Evolutionary conservation across 2,797 vertebrate species (phyloP).

Genomic region (Hipposideros larvatus): DNA sequence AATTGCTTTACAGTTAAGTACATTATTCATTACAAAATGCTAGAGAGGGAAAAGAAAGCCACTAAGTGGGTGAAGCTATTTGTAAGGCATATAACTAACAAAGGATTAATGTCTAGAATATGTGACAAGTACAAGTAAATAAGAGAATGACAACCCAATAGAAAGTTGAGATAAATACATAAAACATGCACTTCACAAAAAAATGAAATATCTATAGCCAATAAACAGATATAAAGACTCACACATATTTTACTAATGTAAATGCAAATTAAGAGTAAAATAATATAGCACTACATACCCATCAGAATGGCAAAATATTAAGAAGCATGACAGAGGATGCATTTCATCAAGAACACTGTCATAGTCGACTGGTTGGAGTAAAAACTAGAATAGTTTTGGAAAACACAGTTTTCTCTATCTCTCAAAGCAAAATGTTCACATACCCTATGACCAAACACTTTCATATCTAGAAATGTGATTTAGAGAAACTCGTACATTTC

Average conservation of each 20-base stretch:
- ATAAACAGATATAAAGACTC: slow-evolving; percentile 11
- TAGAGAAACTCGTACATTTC: slow-evolving; percentile 41
- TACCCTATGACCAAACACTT: neutral
- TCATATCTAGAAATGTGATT: neutral
- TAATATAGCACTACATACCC: neutral
- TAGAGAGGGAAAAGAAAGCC: neutral
- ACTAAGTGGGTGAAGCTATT: slow-evolving; percentile 18
- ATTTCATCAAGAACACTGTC: neutral
- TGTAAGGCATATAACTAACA: slow-evolving; percentile 28
- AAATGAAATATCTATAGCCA: neutral
- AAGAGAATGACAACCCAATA: neutral
- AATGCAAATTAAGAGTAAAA: slow-evolving; percentile 60
- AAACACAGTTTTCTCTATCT: slow-evolving; percentile 16
- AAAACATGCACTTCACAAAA: neutral
- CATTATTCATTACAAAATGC: neutral
- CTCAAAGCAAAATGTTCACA: neutral
- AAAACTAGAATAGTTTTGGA: neutral
- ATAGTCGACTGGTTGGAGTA: neutral
- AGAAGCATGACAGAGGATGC: neutral
- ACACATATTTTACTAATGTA: slow-evolving; percentile 35
- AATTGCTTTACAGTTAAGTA: slow-evolving; percentile 11
- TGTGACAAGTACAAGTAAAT: neutral
- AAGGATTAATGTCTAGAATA: neutral
- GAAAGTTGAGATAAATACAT: neutral
- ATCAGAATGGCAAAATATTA: slow-evolving; percentile 43